Evolutionary conservation across 2,797 vertebrate species (phyloP).

Genomic region (Aphelocoma californica): DNA sequence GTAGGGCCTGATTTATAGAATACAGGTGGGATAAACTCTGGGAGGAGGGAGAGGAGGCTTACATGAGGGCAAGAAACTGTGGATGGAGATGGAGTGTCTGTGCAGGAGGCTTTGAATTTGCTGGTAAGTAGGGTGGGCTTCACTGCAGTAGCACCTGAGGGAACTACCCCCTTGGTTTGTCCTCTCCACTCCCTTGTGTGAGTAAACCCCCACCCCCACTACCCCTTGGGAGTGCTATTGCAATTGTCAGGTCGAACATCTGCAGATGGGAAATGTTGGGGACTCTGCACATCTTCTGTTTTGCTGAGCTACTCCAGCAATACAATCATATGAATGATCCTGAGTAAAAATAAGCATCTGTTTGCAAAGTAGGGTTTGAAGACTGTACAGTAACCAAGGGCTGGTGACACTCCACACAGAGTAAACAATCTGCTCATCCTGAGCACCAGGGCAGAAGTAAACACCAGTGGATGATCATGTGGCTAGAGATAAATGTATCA

Average conservation of each 20-base stretch:
- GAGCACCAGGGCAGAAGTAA: not conserved
- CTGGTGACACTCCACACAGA: not conserved
- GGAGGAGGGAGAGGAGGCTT: not conserved
- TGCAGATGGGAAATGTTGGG: not conserved
- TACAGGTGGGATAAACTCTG: not conserved
- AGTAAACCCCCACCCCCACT: not conserved
- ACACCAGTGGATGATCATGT: not conserved
- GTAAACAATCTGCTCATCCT: conserved; percentile 7
- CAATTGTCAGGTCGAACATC: not conserved
- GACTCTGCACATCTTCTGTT: not conserved
- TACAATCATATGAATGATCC: not conserved
- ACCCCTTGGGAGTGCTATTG: not conserved
- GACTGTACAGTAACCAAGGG: not conserved
- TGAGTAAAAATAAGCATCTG: not conserved
- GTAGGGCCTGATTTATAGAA: not conserved
- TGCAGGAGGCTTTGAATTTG: not conserved
- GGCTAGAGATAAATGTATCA: not conserved
- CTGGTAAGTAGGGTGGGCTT: not conserved
- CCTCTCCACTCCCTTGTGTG: not conserved
- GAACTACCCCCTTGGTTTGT: not conserved
- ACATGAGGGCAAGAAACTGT: not conserved
- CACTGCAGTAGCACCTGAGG: fast-evolving
- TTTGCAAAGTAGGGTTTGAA: not conserved
- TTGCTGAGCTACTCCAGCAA: not conserved
- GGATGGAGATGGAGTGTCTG: not conserved